These are phyloP conservation scores for Penaeus monodon DNA, from an alignment of 2,888 invertebrate genomes.

Conservation along the genomic window DNA sequence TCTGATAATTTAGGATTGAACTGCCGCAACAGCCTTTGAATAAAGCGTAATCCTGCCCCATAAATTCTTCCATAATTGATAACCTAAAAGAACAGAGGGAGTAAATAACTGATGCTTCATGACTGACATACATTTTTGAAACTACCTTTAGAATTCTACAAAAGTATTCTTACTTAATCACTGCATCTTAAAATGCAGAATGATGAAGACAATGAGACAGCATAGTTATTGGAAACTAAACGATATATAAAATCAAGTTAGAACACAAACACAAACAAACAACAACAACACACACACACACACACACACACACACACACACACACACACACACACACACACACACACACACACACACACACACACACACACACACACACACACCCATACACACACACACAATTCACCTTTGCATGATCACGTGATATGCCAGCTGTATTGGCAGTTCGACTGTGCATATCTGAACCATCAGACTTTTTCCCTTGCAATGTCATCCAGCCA, in stretches of 20 bases:
- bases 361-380: neutral
- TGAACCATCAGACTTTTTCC: conserved; percentile 85
- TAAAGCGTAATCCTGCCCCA: conserved; percentile 93
- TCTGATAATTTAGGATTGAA: conserved; percentile 89
- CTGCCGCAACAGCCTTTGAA: conserved; percentile 87
- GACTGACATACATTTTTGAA: too few species aligned
- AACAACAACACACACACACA: too few species aligned
- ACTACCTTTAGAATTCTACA: too few species aligned
- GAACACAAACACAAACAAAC: too few species aligned
- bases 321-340: too few species aligned
- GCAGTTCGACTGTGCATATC: conserved; percentile 98
- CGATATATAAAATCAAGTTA: too few species aligned
- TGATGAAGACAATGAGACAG: too few species aligned
- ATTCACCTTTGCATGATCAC: conserved; percentile 92
- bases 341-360: too few species aligned
- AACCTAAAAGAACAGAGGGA: conserved; percentile 48
- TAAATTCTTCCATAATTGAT: conserved; percentile 98
- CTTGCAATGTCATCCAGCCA: conserved; percentile 97
- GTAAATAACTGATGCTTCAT: neutral
- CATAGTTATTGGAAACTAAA: too few species aligned
- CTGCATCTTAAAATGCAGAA: too few species aligned
- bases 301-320: too few species aligned
- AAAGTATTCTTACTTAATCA: too few species aligned
- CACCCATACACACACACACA: neutral
- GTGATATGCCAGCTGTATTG: conserved; percentile 84